Evolutionary conservation across 2,113 vertebrate genomes (phyloP).

Genomic region (Callocephalon fimbriatum): DNA sequence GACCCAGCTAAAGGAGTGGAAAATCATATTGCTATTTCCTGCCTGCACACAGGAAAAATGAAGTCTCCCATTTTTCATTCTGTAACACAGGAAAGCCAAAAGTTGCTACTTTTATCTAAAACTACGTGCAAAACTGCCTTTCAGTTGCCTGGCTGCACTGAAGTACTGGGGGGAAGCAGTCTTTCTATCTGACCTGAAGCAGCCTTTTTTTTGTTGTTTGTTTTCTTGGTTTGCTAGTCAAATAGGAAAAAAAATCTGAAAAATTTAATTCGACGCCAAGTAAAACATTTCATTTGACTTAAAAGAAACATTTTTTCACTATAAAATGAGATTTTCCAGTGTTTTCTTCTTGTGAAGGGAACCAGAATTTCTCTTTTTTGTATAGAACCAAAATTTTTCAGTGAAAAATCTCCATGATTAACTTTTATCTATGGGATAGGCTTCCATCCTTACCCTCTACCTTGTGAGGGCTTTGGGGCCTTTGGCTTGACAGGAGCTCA

Average conservation of each 20-base stretch:
- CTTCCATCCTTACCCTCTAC: neutral
- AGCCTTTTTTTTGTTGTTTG: neutral
- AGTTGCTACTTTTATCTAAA: constrained; percentile 55
- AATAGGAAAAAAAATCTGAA: constrained; percentile 2
- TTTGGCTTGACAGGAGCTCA: neutral
- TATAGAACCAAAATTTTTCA: neutral
- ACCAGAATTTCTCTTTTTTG: neutral
- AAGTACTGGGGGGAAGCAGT: constrained; percentile 1
- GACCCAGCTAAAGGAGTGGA: neutral
- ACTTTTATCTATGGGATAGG: neutral
- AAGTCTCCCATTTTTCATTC: constrained; percentile 13
- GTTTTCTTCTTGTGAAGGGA: constrained; percentile 6
- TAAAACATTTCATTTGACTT: constrained; percentile 19
- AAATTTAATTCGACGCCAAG: constrained; percentile 18
- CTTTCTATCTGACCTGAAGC: neutral
- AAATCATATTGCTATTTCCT: constrained; percentile 27
- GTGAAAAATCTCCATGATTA: neutral
- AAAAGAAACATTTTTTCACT: neutral
- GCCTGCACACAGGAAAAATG: neutral
- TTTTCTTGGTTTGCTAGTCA: neutral
- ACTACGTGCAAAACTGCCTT: constrained; percentile 2
- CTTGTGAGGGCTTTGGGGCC: neutral
- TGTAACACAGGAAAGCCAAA: neutral
- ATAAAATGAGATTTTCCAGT: constrained; percentile 7
- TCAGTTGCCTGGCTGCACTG: constrained; percentile 1